These are phyloP conservation scores for Nebria ingens DNA, from an alignment of 1,140 invertebrate species.

Conservation along the genomic window DNA sequence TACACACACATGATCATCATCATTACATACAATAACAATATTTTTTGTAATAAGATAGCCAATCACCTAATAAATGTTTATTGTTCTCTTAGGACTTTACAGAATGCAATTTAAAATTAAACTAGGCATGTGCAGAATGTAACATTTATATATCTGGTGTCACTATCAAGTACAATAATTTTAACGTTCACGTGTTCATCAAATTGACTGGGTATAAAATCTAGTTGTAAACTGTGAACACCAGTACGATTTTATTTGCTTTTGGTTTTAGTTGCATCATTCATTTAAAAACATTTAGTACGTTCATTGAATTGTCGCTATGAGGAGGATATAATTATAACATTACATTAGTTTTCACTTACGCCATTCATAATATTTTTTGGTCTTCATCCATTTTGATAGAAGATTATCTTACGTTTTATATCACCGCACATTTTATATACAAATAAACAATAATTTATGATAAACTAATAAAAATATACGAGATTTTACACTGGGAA, in stretches of 20 bases:
- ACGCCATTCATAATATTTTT: too few relatives aligned
- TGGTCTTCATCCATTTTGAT: neutral
- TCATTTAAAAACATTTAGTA: neutral
- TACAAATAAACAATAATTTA: conserved; percentile 4
- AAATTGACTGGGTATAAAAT: conserved; percentile 8
- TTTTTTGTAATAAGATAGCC: too few relatives aligned
- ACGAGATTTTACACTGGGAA: neutral
- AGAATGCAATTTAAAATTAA: conserved; percentile 8
- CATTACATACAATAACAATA: neutral
- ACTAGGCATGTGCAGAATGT: conserved; percentile 4
- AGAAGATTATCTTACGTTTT: neutral
- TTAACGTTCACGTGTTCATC: neutral
- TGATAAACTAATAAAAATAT: neutral
- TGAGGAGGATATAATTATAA: neutral
- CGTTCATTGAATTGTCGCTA: neutral
- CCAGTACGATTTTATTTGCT: neutral
- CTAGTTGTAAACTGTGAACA: conserved; percentile 5
- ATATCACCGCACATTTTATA: neutral
- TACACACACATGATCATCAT: too few relatives aligned
- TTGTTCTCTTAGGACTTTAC: conserved; percentile 7
- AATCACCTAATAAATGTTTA: conserved; percentile 7
- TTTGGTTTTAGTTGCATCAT: too few relatives aligned
- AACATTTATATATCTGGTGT: conserved; percentile 3
- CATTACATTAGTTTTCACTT: neutral
- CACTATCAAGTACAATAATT: conserved; percentile 6